phyloP scores from a whole-genome alignment of 2,113 vertebrate species.

The Astur gentilis region DNA sequence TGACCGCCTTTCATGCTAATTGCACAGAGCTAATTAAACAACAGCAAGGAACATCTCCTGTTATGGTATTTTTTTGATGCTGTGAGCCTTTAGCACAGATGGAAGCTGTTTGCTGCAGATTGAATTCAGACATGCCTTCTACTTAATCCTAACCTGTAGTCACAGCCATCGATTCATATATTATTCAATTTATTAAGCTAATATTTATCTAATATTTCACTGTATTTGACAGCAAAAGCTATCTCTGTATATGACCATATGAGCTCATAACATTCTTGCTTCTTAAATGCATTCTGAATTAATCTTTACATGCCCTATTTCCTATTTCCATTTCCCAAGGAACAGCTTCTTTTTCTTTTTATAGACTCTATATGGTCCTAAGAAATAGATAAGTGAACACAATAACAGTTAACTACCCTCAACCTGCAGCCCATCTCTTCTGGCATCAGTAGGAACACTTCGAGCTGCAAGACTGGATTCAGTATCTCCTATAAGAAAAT shows the following conservation, averaged over 20 bases:
- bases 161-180: neutral
- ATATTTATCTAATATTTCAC: neutral
- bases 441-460: neutral
- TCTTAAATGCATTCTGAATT: neutral
- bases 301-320: neutral
- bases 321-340: neutral
- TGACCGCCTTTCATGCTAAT: neutral
- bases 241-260: neutral
- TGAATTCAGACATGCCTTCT: neutral
- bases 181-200: neutral
- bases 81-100: neutral
- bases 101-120: neutral
- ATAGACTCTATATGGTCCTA: neutral
- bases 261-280: neutral
- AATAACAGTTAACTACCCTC: conserved; percentile 9
- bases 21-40: neutral
- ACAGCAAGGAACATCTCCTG: neutral
- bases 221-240: neutral
- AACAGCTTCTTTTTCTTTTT: neutral
- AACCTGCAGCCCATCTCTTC: neutral
- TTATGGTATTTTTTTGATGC: neutral
- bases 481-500: neutral
- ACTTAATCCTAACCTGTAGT: neutral
- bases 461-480: neutral
- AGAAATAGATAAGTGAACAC: conserved; percentile 9